These are phyloP conservation scores for Ceramica pisi DNA, from an alignment of 2,888 invertebrate genomes.

Conservation along the genomic window DNA sequence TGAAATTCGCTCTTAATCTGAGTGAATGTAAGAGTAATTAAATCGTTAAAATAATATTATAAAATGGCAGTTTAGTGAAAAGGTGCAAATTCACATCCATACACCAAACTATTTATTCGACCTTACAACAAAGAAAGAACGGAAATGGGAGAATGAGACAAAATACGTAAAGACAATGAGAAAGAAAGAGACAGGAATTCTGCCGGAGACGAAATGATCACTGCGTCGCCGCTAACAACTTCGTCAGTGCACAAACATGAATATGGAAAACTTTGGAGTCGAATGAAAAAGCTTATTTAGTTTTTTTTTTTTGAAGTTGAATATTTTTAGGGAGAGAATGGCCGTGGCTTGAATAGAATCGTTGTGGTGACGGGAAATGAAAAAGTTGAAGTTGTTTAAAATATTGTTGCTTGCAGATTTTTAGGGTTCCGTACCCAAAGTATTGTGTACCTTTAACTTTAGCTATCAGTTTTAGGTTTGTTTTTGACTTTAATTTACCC, in stretches of 20 bases:
- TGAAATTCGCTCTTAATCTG: no score
- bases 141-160: constrained; percentile 44
- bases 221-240: constrained; percentile 69
- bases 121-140: constrained; percentile 31
- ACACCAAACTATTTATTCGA: neutral
- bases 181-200: constrained; percentile 52
- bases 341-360: neutral
- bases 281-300: constrained; percentile 12
- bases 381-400: neutral
- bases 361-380: neutral
- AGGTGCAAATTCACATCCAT: neutral
- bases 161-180: constrained; percentile 19
- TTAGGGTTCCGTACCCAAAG: no score
- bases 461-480: no score
- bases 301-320: constrained; percentile 23
- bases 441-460: no score
- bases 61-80: neutral
- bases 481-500: no score
- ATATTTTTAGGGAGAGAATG: constrained; percentile 3
- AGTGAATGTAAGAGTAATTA: no score
- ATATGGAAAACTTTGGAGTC: constrained; percentile 60
- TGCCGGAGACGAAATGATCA: constrained; percentile 69
- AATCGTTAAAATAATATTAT: no score
- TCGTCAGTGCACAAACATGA: constrained; percentile 66
- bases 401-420: no score